phyloP scores from a whole-genome alignment of 2,888 invertebrate species.

The Mamestra brassicae region DNA sequence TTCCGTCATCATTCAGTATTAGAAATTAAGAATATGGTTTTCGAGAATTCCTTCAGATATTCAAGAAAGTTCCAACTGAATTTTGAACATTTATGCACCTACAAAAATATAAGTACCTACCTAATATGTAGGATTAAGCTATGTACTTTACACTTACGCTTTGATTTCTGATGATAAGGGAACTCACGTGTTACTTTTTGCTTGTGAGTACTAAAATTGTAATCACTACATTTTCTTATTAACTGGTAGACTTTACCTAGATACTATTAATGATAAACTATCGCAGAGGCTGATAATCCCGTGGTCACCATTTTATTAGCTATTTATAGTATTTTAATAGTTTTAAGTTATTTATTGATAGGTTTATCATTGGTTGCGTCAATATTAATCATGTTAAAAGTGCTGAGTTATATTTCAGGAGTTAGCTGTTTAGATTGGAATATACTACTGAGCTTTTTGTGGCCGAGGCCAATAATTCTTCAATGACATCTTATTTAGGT shows the following conservation, averaged over 20 bases:
- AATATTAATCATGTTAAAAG: neutral
- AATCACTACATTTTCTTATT: neutral
- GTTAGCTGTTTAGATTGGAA: neutral
- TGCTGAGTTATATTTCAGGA: neutral
- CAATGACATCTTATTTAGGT: neutral
- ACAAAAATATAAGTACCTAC: no score
- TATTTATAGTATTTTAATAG: neutral
- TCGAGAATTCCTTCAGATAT: neutral
- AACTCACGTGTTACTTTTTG: neutral
- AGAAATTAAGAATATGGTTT: constrained; percentile 12
- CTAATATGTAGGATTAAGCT: neutral
- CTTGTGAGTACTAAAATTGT: constrained; percentile 1
- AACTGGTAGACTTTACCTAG: neutral
- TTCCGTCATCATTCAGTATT: constrained; percentile 26
- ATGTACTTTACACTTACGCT: neutral
- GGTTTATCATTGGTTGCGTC: neutral
- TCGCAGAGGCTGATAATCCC: constrained; percentile 24
- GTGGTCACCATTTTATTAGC: neutral
- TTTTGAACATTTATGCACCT: neutral
- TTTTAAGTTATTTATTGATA: neutral
- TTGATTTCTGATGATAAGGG: constrained; percentile 2
- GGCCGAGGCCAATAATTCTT: neutral
- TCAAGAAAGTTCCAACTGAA: neutral
- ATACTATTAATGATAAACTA: neutral
- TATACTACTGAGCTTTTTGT: neutral